These are phyloP conservation scores for Riptortus pedestris DNA, from an alignment of 1,140 invertebrate genomes.

Conservation along the genomic window DNA sequence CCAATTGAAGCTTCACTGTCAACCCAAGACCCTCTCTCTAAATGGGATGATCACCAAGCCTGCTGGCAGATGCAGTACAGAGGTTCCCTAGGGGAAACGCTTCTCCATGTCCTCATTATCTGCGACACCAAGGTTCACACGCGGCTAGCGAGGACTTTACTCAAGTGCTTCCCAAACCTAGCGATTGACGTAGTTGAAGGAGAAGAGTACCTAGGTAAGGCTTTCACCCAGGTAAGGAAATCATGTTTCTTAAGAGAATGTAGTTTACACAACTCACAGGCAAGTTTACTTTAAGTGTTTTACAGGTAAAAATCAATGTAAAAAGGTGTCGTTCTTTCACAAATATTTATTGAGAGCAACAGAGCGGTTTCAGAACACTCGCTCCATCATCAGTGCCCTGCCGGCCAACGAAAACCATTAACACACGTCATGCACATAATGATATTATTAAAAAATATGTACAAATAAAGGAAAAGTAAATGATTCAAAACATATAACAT, in stretches of 20 bases:
- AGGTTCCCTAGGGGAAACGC: slow-evolving; percentile 85
- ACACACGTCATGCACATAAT: too few relatives aligned
- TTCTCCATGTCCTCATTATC: slow-evolving; percentile 89
- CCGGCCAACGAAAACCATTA: not conserved
- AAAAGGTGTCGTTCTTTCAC: not conserved
- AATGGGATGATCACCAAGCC: slow-evolving; percentile 80
- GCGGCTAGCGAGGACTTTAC: slow-evolving; percentile 70
- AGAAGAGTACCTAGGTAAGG: slow-evolving; percentile 84
- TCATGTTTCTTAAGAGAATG: not conserved
- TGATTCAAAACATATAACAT: too few relatives aligned
- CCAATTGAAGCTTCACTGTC: slow-evolving; percentile 71
- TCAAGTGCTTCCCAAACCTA: slow-evolving; percentile 83
- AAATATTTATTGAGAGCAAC: too few relatives aligned
- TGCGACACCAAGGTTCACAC: slow-evolving; percentile 83
- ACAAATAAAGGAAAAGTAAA: too few relatives aligned
- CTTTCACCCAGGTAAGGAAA: too few relatives aligned
- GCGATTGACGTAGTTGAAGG: slow-evolving; percentile 92
- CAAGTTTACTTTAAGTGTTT: not conserved
- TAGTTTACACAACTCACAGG: not conserved
- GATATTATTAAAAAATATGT: too few relatives aligned
- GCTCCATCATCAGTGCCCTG: too few relatives aligned
- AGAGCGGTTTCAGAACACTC: too few relatives aligned
- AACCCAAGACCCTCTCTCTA: slow-evolving; percentile 68
- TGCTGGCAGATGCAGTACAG: slow-evolving; percentile 96
- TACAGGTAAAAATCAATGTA: not conserved